A percentile compares a stretch with the other conserved stretches of the same genome.
phyloP scores from a whole-genome alignment of 2,888 invertebrate species.

The Trissolcus brochymenae region DNA sequence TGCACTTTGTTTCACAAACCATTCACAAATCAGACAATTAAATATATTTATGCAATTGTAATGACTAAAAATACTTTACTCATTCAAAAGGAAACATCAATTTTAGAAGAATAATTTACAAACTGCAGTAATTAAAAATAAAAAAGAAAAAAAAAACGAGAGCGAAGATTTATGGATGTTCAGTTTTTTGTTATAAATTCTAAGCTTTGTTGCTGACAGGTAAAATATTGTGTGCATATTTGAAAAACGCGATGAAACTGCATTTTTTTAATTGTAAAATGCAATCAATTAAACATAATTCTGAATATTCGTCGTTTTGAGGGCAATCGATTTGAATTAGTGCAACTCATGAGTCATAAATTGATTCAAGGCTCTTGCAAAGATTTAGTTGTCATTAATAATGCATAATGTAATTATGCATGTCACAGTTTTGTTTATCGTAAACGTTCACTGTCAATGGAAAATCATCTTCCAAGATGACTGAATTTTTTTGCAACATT shows the following conservation, averaged over 20 bases:
- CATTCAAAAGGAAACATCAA: no score
- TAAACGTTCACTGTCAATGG: conserved; percentile 41
- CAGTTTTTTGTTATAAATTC: no score
- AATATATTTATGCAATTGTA: no score
- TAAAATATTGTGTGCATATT: no score
- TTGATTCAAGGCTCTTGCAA: conserved; percentile 48
- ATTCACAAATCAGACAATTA: no score
- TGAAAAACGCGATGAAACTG: background rate
- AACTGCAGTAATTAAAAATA: no score
- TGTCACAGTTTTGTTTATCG: conserved; percentile 45
- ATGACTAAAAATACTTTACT: no score
- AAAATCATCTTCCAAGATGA: conserved; percentile 22
- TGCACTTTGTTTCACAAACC: background rate
- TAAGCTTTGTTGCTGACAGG: no score
- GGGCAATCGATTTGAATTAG: conserved; percentile 56
- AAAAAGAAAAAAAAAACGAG: no score
- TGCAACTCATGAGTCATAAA: conserved; percentile 52
- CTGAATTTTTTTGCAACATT: conserved; percentile 10
- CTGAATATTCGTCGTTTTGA: conserved; percentile 36
- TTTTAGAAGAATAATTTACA: no score
- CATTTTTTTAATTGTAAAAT: conserved; percentile 11
- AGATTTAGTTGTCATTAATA: conserved; percentile 52
- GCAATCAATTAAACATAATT: conserved; percentile 24
- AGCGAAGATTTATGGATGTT: no score
- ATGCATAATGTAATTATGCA: conserved; percentile 47